A percentile compares a stretch with the other conserved stretches of the same genome.
phyloP scores from a whole-genome alignment of 2,797 vertebrate genomes.

The Neosalanx taihuensis region DNA sequence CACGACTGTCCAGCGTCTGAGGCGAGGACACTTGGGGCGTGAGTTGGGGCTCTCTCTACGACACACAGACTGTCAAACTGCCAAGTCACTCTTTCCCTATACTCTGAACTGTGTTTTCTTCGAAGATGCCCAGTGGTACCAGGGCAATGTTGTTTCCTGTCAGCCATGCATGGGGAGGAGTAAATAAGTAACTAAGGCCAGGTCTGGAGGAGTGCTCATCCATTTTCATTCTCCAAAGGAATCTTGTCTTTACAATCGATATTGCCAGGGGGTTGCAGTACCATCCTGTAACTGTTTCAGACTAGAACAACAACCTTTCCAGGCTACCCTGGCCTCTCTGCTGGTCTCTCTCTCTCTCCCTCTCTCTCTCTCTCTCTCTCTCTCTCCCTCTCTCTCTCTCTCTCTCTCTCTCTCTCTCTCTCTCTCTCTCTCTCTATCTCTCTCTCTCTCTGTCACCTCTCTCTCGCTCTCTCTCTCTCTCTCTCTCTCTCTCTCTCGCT shows the following conservation, averaged over 20 bases:
- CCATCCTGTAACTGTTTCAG: slow-evolving; percentile 48
- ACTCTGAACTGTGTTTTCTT: no score
- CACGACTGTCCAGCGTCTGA: no score
- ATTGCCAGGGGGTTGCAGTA: slow-evolving; percentile 38
- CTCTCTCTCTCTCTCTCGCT: slow-evolving; percentile 26
- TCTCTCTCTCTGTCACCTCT: slow-evolving; percentile 6
- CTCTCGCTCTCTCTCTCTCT: slow-evolving; percentile 17
- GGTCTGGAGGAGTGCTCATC: slow-evolving; percentile 52
- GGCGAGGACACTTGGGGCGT: no score
- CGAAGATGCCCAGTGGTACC: background rate
- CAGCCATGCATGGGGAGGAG: slow-evolving; percentile 1
- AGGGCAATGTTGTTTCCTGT: background rate
- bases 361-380: background rate
- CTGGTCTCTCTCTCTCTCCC: background rate
- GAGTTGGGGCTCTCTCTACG: no score
- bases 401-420: slow-evolving; percentile 15
- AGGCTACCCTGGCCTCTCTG: no score
- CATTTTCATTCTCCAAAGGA: slow-evolving; percentile 61
- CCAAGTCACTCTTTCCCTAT: no score
- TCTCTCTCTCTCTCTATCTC: slow-evolving; percentile 18
- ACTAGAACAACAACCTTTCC: slow-evolving; percentile 2
- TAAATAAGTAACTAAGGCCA: slow-evolving; percentile 60
- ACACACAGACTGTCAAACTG: background rate
- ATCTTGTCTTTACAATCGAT: slow-evolving; percentile 58
- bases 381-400: slow-evolving; percentile 13